A percentile compares a stretch with the other conserved stretches of the same genome.
Conservation (phyloP, 2,888 invertebrate species). For the Poecilus cupreus region DNA sequence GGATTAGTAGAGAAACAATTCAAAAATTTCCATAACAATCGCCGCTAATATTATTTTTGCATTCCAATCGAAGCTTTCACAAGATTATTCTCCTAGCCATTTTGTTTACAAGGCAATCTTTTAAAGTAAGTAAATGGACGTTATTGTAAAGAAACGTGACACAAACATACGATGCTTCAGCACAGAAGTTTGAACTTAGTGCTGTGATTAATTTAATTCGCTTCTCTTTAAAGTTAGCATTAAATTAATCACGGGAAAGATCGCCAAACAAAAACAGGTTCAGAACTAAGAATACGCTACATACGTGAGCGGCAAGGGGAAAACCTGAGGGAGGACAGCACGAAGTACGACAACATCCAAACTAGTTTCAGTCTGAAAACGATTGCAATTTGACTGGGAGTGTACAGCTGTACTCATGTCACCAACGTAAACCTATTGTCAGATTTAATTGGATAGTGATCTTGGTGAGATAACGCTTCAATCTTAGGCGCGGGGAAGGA, state of each 20-base stretch:
- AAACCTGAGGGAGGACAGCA: background rate
- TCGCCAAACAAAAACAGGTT: constrained; percentile 54
- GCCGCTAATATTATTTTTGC: background rate
- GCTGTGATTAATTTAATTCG: constrained; percentile 56
- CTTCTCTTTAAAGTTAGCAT: constrained; percentile 51
- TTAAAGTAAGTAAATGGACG: background rate
- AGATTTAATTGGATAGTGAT: constrained; percentile 75
- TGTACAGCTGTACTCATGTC: constrained; percentile 70
- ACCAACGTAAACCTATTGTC: constrained; percentile 73
- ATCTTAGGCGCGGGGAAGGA: constrained; percentile 19
- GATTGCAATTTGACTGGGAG: constrained; percentile 62
- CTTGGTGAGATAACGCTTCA: constrained; percentile 69
- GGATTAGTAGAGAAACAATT: background rate
- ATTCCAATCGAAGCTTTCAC: background rate
- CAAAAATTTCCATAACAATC: constrained; percentile 6
- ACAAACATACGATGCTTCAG: background rate
- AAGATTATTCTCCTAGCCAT: background rate
- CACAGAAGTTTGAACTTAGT: constrained; percentile 19
- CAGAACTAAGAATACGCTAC: background rate
- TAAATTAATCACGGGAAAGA: constrained; percentile 51
- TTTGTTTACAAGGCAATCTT: background rate
- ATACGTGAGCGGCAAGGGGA: background rate
- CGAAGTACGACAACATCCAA: constrained; percentile 18
- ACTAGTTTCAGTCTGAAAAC: constrained; percentile 52
- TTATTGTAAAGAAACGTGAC: background rate